Conservation (phyloP, 2,797 vertebrate genomes). For the Thalassophryne amazonica region DNA sequence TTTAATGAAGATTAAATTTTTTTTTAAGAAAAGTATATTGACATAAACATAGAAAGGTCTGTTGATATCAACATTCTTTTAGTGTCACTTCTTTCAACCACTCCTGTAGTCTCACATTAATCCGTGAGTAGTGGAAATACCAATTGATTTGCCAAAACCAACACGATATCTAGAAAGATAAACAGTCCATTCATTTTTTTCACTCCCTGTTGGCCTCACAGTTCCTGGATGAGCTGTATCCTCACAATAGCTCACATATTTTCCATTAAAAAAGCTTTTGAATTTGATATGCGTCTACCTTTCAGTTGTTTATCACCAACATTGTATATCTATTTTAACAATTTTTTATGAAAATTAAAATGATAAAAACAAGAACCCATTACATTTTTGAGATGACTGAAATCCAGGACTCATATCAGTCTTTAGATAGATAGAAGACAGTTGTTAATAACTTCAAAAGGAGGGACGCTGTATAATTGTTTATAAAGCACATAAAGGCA, state of each 20-base stretch:
- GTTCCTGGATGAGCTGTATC: slow-evolving; percentile 25
- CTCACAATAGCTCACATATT: not conserved
- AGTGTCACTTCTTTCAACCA: no score
- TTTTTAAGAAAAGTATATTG: no score
- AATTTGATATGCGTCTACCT: not conserved
- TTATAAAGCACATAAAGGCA: no score
- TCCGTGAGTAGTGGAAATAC: slow-evolving; percentile 22
- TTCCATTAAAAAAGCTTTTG: slow-evolving; percentile 5
- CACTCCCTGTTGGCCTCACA: not conserved
- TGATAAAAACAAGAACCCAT: not conserved
- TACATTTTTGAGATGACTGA: no score
- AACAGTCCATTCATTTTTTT: slow-evolving; percentile 22
- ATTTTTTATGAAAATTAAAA: no score
- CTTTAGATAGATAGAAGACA: no score
- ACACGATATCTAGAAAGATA: slow-evolving; percentile 16
- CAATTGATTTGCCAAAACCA: slow-evolving; percentile 34
- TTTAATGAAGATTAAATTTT: no score
- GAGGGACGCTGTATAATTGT: no score
- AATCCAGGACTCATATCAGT: no score
- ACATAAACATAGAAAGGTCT: no score
- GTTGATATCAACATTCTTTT: no score
- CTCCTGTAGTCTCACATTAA: slow-evolving; percentile 4
- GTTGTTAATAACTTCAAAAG: no score
- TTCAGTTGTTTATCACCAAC: not conserved
- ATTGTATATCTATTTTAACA: not conserved